These are phyloP conservation scores for Sprattus sprattus DNA, from an alignment of 2,113 vertebrate genomes.

Conservation along the genomic window DNA sequence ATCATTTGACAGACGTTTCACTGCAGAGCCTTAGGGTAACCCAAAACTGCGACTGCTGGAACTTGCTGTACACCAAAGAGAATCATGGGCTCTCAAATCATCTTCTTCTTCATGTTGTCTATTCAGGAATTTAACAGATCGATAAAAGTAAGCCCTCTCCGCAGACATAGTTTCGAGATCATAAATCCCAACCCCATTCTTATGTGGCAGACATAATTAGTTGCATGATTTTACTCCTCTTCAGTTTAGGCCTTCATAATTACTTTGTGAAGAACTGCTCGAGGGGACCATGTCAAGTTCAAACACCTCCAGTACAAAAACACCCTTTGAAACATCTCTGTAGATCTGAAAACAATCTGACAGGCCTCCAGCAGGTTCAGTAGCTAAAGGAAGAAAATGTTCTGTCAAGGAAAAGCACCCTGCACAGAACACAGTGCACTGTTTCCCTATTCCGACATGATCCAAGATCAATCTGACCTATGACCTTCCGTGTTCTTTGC, in stretches of 20 bases:
- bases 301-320: not conserved
- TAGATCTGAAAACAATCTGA: not conserved
- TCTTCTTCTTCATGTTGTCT: not conserved
- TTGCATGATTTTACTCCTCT: not conserved
- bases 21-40: not conserved
- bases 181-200: not conserved
- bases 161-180: not conserved
- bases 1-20: not conserved
- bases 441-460: not conserved
- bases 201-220: not conserved
- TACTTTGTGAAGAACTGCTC: not conserved
- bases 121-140: conserved; percentile 13
- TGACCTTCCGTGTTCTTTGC: not conserved
- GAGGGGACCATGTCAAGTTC: not conserved
- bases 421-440: not conserved
- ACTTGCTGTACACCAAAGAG: not conserved
- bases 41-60: not conserved
- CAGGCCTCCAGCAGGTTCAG: not conserved
- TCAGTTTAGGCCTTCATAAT: not conserved
- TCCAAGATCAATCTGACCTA: conserved; percentile 2
- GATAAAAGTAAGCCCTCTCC: not conserved
- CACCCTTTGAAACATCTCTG: not conserved
- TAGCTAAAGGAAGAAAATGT: not conserved
- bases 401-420: not conserved
- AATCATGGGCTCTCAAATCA: not conserved